Percentiles rank a stretch among this genome's conserved stretches.
phyloP scores from a whole-genome alignment of 2,113 vertebrate species.

The western clawed frog (Xenopus tropicalis) region DNA sequence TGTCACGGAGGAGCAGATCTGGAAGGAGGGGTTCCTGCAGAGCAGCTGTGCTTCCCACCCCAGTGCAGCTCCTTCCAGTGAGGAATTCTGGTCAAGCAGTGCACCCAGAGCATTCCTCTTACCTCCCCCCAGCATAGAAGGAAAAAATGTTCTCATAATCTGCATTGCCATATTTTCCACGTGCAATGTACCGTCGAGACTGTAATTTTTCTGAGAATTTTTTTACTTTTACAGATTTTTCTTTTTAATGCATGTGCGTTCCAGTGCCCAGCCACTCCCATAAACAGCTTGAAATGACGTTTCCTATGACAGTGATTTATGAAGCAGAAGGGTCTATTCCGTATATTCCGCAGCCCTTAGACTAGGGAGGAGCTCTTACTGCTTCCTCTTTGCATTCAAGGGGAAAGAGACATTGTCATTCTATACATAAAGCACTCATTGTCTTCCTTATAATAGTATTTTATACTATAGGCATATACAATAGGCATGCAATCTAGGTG shows the following conservation, averaged over 20 bases:
- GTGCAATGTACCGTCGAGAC: too few species aligned
- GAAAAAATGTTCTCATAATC: conserved; percentile 33
- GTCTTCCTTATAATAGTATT: too few species aligned
- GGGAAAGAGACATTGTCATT: conserved; percentile 10
- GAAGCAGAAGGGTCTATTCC: conserved; percentile 14
- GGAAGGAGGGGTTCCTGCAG: conserved; percentile 7
- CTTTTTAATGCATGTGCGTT: too few species aligned
- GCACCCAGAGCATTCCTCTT: conserved; percentile 14
- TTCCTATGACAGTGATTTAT: conserved; percentile 26
- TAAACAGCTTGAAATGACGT: too few species aligned
- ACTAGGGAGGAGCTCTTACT: conserved; percentile 7
- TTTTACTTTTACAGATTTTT: too few species aligned
- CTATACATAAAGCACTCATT: background rate
- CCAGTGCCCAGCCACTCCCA: too few species aligned
- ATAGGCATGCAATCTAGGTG: too few species aligned
- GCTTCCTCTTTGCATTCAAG: conserved; percentile 17
- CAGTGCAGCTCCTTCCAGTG: conserved; percentile 17
- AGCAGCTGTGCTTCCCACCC: conserved; percentile 32
- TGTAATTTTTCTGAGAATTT: too few species aligned
- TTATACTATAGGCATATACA: too few species aligned
- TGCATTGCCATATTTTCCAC: background rate
- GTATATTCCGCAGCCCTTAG: background rate
- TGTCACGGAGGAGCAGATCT: conserved; percentile 38
- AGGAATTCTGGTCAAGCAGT: conserved; percentile 32
- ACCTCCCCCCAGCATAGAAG: conserved; percentile 15